Evolutionary conservation across 2,888 invertebrate genomes (phyloP).

Genomic region (Labia minor): DNA sequence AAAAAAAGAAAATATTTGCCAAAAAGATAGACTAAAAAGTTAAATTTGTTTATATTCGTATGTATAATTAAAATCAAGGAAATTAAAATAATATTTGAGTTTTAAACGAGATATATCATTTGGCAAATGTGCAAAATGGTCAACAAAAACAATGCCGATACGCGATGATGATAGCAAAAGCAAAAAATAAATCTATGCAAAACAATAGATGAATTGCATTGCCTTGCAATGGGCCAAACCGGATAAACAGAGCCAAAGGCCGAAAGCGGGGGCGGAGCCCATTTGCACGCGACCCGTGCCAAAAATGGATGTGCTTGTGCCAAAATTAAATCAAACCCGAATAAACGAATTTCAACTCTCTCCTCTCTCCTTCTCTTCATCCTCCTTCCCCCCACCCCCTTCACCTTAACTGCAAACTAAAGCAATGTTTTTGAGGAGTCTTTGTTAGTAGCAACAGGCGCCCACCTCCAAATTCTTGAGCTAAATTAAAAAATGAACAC

Average conservation of each 20-base stretch:
- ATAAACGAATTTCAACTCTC: neutral
- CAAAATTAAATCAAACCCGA: slow-evolving; percentile 13
- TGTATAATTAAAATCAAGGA: neutral
- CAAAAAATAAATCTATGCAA: slow-evolving; percentile 13
- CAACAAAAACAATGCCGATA: slow-evolving; percentile 1
- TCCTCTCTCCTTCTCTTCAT: neutral
- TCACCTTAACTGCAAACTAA: too few species aligned
- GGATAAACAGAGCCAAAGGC: neutral
- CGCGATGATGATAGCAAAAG: neutral
- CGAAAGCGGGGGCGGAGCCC: neutral
- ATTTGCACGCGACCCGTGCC: neutral
- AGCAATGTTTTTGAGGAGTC: too few species aligned
- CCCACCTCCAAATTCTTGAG: neutral
- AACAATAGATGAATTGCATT: slow-evolving; percentile 13
- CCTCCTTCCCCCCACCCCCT: neutral
- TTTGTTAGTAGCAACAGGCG: neutral
- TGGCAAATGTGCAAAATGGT: slow-evolving; percentile 13
- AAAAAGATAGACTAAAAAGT: too few species aligned
- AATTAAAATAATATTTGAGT: neutral
- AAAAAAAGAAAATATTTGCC: too few species aligned
- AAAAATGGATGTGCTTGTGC: neutral
- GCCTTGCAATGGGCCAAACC: neutral
- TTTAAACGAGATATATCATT: neutral
- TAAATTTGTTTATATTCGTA: too few species aligned
- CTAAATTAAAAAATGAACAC: too few species aligned